Evolutionary conservation across 2,797 vertebrate species (phyloP).

Genomic region (Corythornis leucogaster): DNA sequence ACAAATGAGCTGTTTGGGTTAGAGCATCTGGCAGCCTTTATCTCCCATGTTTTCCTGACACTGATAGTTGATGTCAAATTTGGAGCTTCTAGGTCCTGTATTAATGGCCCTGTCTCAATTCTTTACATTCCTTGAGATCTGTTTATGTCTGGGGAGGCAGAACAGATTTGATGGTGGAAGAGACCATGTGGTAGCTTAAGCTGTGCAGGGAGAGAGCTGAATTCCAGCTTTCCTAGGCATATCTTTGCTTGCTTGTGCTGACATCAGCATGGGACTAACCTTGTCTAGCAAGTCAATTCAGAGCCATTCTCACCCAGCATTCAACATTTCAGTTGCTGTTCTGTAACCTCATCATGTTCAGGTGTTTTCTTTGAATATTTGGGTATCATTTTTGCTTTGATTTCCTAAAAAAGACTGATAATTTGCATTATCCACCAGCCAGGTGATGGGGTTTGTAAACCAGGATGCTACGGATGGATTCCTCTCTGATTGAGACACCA

Average conservation of each 20-base stretch:
- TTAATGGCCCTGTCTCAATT: constrained; percentile 23
- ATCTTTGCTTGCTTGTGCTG: not conserved
- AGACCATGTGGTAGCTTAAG: not conserved
- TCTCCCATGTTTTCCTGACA: not conserved
- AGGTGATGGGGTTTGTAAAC: not conserved
- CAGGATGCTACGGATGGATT: not conserved
- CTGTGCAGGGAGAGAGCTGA: not conserved
- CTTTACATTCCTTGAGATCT: constrained; percentile 35
- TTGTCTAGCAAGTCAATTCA: not conserved
- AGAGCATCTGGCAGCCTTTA: not conserved
- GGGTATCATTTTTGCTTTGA: not conserved
- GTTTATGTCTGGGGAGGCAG: not conserved
- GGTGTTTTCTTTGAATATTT: not conserved
- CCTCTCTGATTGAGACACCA: not conserved
- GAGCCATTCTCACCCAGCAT: not conserved
- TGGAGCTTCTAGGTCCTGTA: not conserved
- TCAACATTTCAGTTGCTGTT: not conserved
- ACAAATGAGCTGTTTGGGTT: not conserved
- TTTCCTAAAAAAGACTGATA: not conserved
- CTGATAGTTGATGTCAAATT: not conserved
- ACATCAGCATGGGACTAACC: not conserved
- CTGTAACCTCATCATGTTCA: not conserved
- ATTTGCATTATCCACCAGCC: not conserved
- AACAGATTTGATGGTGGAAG: not conserved
- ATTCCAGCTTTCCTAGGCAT: not conserved